Evolutionary conservation across 2,113 vertebrate genomes (phyloP), one percentile per base, ranked within the genome.

Genomic region (Scatophagus argus): DNA sequence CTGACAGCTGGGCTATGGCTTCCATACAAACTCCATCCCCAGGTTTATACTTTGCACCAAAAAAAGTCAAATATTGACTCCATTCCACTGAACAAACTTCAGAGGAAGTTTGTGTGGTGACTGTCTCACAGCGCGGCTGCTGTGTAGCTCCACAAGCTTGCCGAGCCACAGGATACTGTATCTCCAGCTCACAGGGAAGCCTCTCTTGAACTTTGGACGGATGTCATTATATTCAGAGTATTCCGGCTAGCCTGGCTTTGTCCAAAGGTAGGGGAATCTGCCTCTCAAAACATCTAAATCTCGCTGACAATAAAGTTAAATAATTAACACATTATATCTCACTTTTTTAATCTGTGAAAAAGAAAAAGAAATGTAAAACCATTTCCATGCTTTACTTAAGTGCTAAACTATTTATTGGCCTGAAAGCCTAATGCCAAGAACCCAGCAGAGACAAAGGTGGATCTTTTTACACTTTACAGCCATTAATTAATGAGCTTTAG

Each of bases 71-170:
- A 85, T 88, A 83, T 85, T 87, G 81, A 88, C 82, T 83, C 47
- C 23, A 49, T 82, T 79, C 59, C 62, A 51, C 66, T 79, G 68
- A 84, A 56, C 51, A 83, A 84, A 89, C 82, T 85, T 84, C 74
- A 80, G 63, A 74, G 32, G 47, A 67, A n/a, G 47, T 74, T 77
- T 80, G 38, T 49, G 64, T 41, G 84, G 76, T 2, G 62, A 49
- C 47, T 44, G 47, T 32, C 60, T 79, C 73, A 27, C 10, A 60
- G 66, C 25, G 74, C 36, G n/a, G 62, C 41, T 41, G 66, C 56
- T 71, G 36, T 32, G 32, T 27, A 36, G 49, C 19, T 41, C 75
- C 38, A 38, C 51, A n/a, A 38, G 59, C 66, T 38, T 43, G 16
- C 27, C 5, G 47, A 47, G 49, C 36, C 19, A 31, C 27, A 2